phyloP scores from a whole-genome alignment of 2,888 invertebrate genomes.

The Drosophila nigritarsus region DNA sequence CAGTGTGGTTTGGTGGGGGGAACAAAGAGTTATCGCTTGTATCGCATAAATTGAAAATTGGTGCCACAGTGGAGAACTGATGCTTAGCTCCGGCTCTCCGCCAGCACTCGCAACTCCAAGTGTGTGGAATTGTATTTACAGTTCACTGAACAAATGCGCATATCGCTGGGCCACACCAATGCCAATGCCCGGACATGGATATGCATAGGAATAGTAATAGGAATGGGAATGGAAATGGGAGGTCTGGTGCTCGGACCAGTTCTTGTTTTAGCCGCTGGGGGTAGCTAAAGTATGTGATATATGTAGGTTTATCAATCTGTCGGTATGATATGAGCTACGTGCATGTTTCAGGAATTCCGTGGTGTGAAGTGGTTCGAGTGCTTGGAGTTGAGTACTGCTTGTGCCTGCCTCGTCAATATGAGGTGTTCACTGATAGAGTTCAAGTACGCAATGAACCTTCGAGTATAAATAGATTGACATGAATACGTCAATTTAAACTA shows the following conservation, averaged over 20 bases:
- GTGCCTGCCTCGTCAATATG: slow-evolving; percentile 14
- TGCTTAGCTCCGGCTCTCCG: slow-evolving; percentile 16
- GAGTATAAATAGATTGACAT: slow-evolving; percentile 47
- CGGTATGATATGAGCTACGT: slow-evolving; percentile 36
- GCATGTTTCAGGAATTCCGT: slow-evolving; percentile 17
- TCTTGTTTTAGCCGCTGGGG: background rate
- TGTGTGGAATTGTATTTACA: slow-evolving; percentile 69
- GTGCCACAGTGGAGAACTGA: slow-evolving; percentile 42
- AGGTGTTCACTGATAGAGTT: slow-evolving; percentile 38
- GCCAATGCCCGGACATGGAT: slow-evolving; percentile 32
- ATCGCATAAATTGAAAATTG: slow-evolving; percentile 71
- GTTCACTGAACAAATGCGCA: slow-evolving; percentile 77
- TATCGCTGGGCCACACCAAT: slow-evolving; percentile 53
- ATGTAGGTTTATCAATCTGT: slow-evolving; percentile 47
- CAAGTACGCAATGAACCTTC: slow-evolving; percentile 61
- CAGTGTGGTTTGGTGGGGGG: background rate
- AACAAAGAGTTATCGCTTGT: slow-evolving; percentile 69
- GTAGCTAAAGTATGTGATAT: slow-evolving; percentile 30
- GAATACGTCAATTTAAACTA: slow-evolving; percentile 5
- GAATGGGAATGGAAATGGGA: background rate
- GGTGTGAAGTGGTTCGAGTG: slow-evolving; percentile 39
- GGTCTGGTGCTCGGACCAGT: background rate
- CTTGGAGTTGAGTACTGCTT: slow-evolving; percentile 32
- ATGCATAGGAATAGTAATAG: slow-evolving; percentile 1
- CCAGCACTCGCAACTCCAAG: slow-evolving; percentile 41